Percentiles rank a stretch among this genome's conserved stretches.
phyloP scores from a whole-genome alignment of 2,888 invertebrate genomes.

The Hypsopygia costalis region DNA sequence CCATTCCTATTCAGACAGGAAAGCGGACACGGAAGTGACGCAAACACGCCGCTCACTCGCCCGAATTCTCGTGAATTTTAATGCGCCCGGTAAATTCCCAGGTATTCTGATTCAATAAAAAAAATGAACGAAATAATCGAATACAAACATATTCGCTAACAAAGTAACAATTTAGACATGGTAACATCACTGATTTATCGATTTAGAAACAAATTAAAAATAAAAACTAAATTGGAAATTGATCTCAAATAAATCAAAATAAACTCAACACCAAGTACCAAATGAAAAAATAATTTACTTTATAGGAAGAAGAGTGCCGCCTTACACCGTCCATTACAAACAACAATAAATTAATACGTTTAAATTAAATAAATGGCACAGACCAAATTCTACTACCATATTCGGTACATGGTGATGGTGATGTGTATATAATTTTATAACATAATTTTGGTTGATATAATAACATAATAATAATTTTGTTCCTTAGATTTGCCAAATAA shows the following conservation, averaged over 20 bases:
- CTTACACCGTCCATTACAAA: constrained; percentile 39
- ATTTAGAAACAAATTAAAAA: constrained; percentile 45
- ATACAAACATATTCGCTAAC: constrained; percentile 32
- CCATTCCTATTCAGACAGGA: not conserved
- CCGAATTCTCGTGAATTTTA: constrained; percentile 10
- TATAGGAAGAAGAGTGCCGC: constrained; percentile 57
- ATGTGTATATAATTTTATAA: constrained; percentile 44
- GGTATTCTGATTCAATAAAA: constrained; percentile 20
- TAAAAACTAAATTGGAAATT: constrained; percentile 42
- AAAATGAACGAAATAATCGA: constrained; percentile 31
- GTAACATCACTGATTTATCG: constrained; percentile 55
- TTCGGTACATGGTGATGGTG: constrained; percentile 71
- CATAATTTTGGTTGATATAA: constrained; percentile 54
- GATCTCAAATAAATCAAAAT: constrained; percentile 53
- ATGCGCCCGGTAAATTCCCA: constrained; percentile 22
- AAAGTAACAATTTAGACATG: constrained; percentile 43
- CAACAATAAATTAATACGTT: constrained; percentile 62
- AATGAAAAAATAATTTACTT: constrained; percentile 59
- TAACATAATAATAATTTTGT: constrained; percentile 57
- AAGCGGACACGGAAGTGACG: not conserved
- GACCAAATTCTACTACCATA: constrained; percentile 65
- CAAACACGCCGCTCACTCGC: constrained; percentile 21
- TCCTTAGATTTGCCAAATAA: constrained; percentile 51
- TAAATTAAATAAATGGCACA: constrained; percentile 78
- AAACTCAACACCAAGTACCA: constrained; percentile 75